A percentile compares a stretch with the other conserved stretches of the same genome.
These are phyloP conservation scores for Epinephelus malabaricus DNA, from an alignment of 2,797 vertebrate genomes.

Conservation along the genomic window DNA sequence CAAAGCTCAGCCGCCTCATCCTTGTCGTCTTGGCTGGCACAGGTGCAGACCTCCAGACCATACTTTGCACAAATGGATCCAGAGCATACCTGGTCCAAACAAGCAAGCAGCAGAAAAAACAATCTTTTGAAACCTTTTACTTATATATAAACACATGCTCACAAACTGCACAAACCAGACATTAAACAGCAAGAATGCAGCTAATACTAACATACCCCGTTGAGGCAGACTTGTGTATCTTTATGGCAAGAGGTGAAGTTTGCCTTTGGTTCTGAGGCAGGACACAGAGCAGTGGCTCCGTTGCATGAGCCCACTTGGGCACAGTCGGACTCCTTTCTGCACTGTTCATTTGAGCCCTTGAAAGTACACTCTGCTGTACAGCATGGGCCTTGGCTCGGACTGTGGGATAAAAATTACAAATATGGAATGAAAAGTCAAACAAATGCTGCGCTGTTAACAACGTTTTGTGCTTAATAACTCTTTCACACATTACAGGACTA, in stretches of 20 bases:
- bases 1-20: slow-evolving; percentile 93
- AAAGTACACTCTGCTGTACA: slow-evolving; percentile 88
- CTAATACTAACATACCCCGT: slow-evolving; percentile 86
- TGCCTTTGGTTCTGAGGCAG: slow-evolving; percentile 88
- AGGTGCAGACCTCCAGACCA: slow-evolving; percentile 92
- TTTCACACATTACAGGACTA: background rate
- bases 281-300: slow-evolving; percentile 89
- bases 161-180: background rate
- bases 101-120: background rate
- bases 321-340: slow-evolving; percentile 92
- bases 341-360: slow-evolving; percentile 80
- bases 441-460: background rate
- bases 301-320: slow-evolving; percentile 89
- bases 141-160: slow-evolving; percentile 1
- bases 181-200: background rate
- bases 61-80: slow-evolving; percentile 96
- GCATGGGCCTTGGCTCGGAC: slow-evolving; percentile 97
- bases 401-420: slow-evolving; percentile 65
- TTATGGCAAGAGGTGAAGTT: slow-evolving; percentile 92
- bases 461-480: background rate
- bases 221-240: slow-evolving; percentile 96
- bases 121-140: background rate
- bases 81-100: slow-evolving; percentile 88
- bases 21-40: slow-evolving; percentile 88
- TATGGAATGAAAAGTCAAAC: background rate